These are phyloP conservation scores for Neodon shergylaensis DNA, from an alignment of 2,113 vertebrate species.

Conservation along the genomic window DNA sequence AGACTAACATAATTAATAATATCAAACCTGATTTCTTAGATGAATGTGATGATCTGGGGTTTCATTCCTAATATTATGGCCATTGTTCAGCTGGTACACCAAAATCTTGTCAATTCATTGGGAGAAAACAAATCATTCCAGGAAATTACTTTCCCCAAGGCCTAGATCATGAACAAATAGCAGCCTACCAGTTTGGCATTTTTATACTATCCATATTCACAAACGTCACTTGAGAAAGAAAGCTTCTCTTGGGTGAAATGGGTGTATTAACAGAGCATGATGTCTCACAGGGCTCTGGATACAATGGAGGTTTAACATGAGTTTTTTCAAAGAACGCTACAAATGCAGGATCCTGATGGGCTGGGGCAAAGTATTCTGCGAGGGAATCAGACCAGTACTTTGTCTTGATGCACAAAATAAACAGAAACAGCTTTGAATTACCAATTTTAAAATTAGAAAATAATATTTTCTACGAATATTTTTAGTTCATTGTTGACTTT, in stretches of 20 bases:
- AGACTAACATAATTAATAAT: neutral
- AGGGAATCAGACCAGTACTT: constrained; percentile 37
- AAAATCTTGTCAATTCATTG: neutral
- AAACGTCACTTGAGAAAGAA: neutral
- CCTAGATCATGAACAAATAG: neutral
- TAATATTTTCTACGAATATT: constrained; percentile 70
- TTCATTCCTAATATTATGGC: neutral
- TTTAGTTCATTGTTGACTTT: constrained; percentile 71
- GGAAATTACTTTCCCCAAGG: neutral
- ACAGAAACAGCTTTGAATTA: constrained; percentile 52
- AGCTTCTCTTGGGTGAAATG: neutral
- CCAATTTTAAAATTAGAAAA: constrained; percentile 66
- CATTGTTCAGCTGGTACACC: neutral
- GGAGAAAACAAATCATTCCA: constrained; percentile 44
- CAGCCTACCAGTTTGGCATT: neutral
- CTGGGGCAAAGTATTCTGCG: constrained; percentile 2
- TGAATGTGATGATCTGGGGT: neutral
- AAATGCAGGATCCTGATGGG: neutral
- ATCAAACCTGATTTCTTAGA: neutral
- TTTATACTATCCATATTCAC: neutral
- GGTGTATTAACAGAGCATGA: neutral
- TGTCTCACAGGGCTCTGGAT: neutral
- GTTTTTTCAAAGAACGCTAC: constrained; percentile 49
- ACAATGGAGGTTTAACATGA: neutral
- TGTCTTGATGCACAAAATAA: constrained; percentile 53